Evolutionary conservation across 2,113 vertebrate genomes (phyloP).

Genomic region (Chionomys nivalis): DNA sequence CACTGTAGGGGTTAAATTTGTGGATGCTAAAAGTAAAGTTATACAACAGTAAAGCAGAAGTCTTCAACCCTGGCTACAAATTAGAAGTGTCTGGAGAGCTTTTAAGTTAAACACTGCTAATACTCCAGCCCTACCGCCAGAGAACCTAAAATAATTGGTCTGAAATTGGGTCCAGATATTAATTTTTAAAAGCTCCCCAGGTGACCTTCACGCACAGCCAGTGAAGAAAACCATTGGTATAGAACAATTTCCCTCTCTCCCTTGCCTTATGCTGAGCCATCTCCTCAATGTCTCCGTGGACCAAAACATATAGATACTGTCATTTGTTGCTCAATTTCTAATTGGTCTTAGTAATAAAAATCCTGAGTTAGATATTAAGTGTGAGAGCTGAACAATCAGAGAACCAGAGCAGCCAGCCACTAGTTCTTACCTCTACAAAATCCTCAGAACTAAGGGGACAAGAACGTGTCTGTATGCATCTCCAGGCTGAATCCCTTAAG

Average conservation of each 20-base stretch:
- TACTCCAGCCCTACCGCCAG: conserved; percentile 22
- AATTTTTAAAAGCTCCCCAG: conserved; percentile 62
- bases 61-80: background rate
- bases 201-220: conserved; percentile 27
- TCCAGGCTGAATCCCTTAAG: no score
- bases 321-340: no score
- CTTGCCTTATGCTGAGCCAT: conserved; percentile 48
- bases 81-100: conserved; percentile 24
- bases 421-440: no score
- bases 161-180: conserved; percentile 52
- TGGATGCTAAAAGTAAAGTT: background rate
- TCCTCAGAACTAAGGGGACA: no score
- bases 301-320: background rate
- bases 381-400: no score
- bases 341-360: no score
- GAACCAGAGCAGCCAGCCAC: no score
- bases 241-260: background rate
- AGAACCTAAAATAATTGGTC: conserved; percentile 65
- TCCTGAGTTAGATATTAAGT: no score
- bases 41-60: background rate
- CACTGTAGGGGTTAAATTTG: background rate
- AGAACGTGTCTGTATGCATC: no score
- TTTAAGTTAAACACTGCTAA: conserved; percentile 59
- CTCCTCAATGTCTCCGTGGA: background rate
- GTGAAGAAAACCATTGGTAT: background rate